These are phyloP conservation scores for Imbricaverruca yamaguchii DNA, from an alignment of 2,888 invertebrate genomes.

Conservation along the genomic window DNA sequence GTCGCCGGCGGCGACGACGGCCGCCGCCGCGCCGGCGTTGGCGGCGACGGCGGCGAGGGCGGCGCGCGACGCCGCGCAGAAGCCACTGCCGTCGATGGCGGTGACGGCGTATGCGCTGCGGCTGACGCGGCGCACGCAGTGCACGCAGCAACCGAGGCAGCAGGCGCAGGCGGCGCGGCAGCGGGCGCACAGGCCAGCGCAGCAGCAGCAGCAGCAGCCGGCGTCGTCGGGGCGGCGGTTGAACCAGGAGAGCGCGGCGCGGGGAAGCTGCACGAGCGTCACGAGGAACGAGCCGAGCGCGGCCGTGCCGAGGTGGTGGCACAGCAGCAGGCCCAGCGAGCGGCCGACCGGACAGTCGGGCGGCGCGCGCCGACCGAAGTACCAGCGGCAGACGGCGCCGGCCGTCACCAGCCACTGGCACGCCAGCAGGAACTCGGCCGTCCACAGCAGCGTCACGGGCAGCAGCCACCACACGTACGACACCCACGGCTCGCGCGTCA, in stretches of 20 bases:
- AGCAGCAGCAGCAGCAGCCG: slow-evolving; percentile 47
- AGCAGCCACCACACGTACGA: slow-evolving; percentile 45
- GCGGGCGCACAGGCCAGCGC: slow-evolving; percentile 57
- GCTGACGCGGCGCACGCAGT: slow-evolving; percentile 82
- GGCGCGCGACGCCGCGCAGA: slow-evolving; percentile 80
- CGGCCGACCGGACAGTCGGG: slow-evolving; percentile 39
- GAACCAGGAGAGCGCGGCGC: slow-evolving; percentile 58
- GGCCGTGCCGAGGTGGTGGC: slow-evolving; percentile 89
- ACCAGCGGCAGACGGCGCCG: slow-evolving; percentile 89
- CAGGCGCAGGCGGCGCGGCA: slow-evolving; percentile 76
- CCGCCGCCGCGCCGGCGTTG: slow-evolving; percentile 69
- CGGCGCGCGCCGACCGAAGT: slow-evolving; percentile 56
- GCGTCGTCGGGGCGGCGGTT: slow-evolving; percentile 53
- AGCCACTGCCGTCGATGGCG: slow-evolving; percentile 86
- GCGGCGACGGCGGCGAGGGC: slow-evolving; percentile 59
- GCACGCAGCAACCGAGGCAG: slow-evolving; percentile 83
- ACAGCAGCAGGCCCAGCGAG: slow-evolving; percentile 64
- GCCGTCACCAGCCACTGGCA: slow-evolving; percentile 92
- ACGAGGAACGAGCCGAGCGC: slow-evolving; percentile 92
- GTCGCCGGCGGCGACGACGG: slow-evolving; percentile 76
- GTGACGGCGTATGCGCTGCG: slow-evolving; percentile 92
- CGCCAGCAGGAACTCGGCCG: slow-evolving; percentile 85
- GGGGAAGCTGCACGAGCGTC: slow-evolving; percentile 82
- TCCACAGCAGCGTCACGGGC: slow-evolving; percentile 81
- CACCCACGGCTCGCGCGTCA: slow-evolving; percentile 66